Evolutionary conservation across 2,113 vertebrate species (phyloP), one percentile per base, ranked within the genome.

Genomic region (Talpa occidentalis): DNA sequence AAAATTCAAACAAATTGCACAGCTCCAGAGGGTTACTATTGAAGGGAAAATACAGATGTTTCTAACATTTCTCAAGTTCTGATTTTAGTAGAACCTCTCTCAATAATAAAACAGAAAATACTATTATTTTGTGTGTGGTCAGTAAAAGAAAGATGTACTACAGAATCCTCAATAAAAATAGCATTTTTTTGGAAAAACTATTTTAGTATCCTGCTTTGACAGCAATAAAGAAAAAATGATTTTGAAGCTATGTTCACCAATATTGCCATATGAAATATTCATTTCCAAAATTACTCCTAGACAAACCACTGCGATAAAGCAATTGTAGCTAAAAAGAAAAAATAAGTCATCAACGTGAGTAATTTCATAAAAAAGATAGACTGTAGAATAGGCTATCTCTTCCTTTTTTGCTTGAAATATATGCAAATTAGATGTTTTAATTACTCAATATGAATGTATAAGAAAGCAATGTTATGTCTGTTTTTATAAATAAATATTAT

Each of bases 81-180:
- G 26, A 74, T 76, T 80, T 74, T 80, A 26, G 32, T 85, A 81
- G 28, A 95, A 30, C 37, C 47, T 74, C 49, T 26, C 21, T 85
- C 28, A 67, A 42, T 24, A 91, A 90, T 80, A 74, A 80, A 93
- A 73, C 1, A 60, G 6, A 37, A 90, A 90, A 24, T 10, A 10
- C 6, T 32, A 10, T 67, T 40, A 66, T 78, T 30, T 3, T 69
- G 67, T 66, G 30, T 73, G 78, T 72, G 54, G n/a, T 49, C 67
- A 90, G 44, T 80, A 21, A 93, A 67, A 89, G 30, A 88, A 86
- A 94, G 32, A 76, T 49, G 2, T 47, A 24, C 28, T 74, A 30
- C 9, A 73, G 35, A 85, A 86, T 69, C 26, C 37, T 76, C 74
- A 85, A 86, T 81, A 86, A 89, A 95, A 85, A 79, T 47, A 47